Conservation (phyloP, 2,888 invertebrate genomes). For the Lasioglossum calceatum region DNA sequence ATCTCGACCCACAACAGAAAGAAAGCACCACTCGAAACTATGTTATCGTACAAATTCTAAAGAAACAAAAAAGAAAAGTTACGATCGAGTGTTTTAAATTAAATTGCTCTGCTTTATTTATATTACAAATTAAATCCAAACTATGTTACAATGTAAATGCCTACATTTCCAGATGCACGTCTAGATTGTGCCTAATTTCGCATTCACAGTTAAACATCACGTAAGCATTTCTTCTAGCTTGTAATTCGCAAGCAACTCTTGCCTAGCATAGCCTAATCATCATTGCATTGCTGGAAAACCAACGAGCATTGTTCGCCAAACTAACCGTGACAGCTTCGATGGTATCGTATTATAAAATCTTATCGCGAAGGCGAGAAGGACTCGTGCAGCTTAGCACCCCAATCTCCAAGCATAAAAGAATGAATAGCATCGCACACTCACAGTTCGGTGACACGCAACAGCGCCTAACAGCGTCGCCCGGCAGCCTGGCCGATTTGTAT, state of each 20-base stretch:
- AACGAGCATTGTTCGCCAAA: too few species aligned
- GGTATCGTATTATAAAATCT: too few species aligned
- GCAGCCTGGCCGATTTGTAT: slow-evolving; percentile 38
- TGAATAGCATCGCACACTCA: slow-evolving; percentile 47
- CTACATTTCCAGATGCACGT: neutral
- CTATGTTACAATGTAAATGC: neutral
- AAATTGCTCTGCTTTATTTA: too few species aligned
- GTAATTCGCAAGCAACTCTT: neutral
- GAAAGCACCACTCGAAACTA: neutral
- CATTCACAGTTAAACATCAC: neutral
- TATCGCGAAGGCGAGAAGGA: neutral
- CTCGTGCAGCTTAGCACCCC: neutral
- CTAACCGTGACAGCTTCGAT: too few species aligned
- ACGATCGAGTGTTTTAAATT: neutral
- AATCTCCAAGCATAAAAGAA: too few species aligned
- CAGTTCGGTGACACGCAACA: slow-evolving; percentile 37
- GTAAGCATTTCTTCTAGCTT: neutral
- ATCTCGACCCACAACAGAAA: neutral
- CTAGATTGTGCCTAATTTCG: too few species aligned
- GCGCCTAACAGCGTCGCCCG: slow-evolving; percentile 12
- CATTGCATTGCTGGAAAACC: too few species aligned
- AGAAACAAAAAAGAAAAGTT: neutral
- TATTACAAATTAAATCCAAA: too few species aligned
- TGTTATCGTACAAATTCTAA: neutral
- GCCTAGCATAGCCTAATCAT: neutral